phyloP scores from a whole-genome alignment of 2,113 vertebrate species.

The Paralichthys olivaceus region DNA sequence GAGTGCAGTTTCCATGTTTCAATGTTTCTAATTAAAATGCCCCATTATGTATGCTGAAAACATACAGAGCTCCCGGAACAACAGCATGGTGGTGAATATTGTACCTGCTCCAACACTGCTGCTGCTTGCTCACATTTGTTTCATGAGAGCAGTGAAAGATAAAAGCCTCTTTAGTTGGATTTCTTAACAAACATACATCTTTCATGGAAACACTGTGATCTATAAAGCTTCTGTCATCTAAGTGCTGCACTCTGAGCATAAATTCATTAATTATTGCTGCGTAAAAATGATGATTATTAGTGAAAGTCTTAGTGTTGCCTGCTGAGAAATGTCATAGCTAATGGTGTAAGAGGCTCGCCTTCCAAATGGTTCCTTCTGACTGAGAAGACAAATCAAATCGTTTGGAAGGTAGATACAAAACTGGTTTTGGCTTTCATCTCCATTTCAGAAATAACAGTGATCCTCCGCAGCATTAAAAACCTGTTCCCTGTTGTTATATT shows the following conservation, averaged over 20 bases:
- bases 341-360: constrained; percentile 31
- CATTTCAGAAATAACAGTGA: constrained; percentile 67
- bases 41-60: constrained; percentile 43
- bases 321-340: constrained; percentile 47
- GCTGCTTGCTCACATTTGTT: constrained; percentile 14
- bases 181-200: constrained; percentile 22
- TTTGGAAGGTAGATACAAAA: constrained; percentile 50
- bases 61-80: constrained; percentile 42
- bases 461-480: background rate
- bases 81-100: constrained; percentile 21
- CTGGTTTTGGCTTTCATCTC: constrained; percentile 56
- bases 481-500: background rate
- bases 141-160: constrained; percentile 23
- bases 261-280: constrained; percentile 30
- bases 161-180: constrained; percentile 23
- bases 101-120: constrained; percentile 13
- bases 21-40: constrained; percentile 46
- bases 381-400: constrained; percentile 57
- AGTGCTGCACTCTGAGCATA: constrained; percentile 4
- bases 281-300: constrained; percentile 41
- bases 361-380: constrained; percentile 45
- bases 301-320: constrained; percentile 17
- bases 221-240: constrained; percentile 9
- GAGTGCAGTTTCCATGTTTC: constrained; percentile 42
- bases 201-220: constrained; percentile 8